These are phyloP conservation scores for Trypoxylon attenuatum DNA, from an alignment of 2,888 invertebrate genomes.

Conservation along the genomic window DNA sequence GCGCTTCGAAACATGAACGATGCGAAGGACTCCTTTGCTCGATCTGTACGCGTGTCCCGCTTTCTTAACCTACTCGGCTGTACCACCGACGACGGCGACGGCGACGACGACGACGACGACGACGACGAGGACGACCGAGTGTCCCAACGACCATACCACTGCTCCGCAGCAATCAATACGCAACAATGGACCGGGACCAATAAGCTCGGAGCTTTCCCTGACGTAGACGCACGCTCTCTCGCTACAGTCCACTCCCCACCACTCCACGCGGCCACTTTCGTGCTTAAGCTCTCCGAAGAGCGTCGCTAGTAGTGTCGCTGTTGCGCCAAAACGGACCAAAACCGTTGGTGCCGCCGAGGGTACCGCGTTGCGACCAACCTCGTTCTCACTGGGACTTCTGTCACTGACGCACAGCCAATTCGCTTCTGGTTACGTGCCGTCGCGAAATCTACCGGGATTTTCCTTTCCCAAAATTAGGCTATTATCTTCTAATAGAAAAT, in stretches of 20 bases:
- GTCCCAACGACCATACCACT: constrained; percentile 69
- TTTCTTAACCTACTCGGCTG: constrained; percentile 55
- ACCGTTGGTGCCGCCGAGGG: constrained; percentile 9
- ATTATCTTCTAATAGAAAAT: neutral
- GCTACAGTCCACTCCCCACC: constrained; percentile 45
- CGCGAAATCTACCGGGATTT: neutral
- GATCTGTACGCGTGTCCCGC: constrained; percentile 48
- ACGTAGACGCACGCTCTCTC: constrained; percentile 68
- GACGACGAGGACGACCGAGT: constrained; percentile 67
- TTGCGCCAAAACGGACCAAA: constrained; percentile 38
- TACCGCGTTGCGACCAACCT: neutral
- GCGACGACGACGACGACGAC: constrained; percentile 66
- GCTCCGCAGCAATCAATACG: constrained; percentile 74
- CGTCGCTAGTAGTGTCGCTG: constrained; percentile 16
- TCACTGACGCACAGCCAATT: constrained; percentile 1
- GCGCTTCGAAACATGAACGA: constrained; percentile 17
- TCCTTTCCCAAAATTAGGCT: neutral
- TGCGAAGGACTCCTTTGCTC: constrained; percentile 27
- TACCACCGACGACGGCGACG: constrained; percentile 60
- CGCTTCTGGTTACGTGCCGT: neutral
- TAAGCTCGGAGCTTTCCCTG: constrained; percentile 73
- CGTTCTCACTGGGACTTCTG: constrained; percentile 11
- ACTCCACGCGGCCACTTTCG: constrained; percentile 9
- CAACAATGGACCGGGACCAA: constrained; percentile 74
- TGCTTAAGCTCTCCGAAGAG: constrained; percentile 24